A percentile compares a stretch with the other conserved stretches of the same genome.
Evolutionary conservation across 2,888 invertebrate species (phyloP).

Genomic region (Drosophila planitibia): DNA sequence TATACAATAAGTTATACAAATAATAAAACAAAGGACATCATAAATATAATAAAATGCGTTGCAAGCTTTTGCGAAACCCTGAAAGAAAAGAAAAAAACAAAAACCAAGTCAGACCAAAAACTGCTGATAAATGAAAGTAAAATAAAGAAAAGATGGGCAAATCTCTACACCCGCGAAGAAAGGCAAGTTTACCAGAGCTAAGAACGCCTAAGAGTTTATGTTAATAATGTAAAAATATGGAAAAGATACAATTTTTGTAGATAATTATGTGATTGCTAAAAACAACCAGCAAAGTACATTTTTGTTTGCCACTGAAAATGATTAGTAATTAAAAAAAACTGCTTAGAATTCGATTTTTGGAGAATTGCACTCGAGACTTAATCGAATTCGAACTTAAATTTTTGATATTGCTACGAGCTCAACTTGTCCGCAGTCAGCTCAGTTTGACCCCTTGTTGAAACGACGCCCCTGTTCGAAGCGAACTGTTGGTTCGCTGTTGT

Average conservation of each 20-base stretch:
- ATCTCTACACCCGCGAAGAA: fast-evolving
- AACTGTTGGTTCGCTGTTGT: constrained; percentile 17
- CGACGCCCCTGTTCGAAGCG: constrained; percentile 33
- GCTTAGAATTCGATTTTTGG: background rate
- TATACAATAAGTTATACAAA: too few species aligned
- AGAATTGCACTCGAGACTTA: background rate
- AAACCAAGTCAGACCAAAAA: too few species aligned
- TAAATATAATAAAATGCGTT: too few species aligned
- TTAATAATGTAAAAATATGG: background rate
- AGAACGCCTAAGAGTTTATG: background rate
- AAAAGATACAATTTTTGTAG: background rate
- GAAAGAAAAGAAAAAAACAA: too few species aligned
- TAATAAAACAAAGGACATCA: too few species aligned
- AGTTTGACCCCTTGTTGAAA: background rate
- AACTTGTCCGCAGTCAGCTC: background rate
- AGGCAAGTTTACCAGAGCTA: background rate
- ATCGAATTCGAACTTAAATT: background rate
- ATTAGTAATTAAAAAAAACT: background rate
- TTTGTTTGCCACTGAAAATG: background rate
- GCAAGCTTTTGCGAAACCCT: too few species aligned
- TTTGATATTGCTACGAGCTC: background rate
- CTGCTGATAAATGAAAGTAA: background rate
- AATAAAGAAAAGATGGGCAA: background rate
- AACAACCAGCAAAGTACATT: background rate
- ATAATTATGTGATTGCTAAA: background rate